Evolutionary conservation across 2,113 vertebrate species (phyloP), one percentile per base, ranked within the genome.

Genomic region (Mungos mungo): DNA sequence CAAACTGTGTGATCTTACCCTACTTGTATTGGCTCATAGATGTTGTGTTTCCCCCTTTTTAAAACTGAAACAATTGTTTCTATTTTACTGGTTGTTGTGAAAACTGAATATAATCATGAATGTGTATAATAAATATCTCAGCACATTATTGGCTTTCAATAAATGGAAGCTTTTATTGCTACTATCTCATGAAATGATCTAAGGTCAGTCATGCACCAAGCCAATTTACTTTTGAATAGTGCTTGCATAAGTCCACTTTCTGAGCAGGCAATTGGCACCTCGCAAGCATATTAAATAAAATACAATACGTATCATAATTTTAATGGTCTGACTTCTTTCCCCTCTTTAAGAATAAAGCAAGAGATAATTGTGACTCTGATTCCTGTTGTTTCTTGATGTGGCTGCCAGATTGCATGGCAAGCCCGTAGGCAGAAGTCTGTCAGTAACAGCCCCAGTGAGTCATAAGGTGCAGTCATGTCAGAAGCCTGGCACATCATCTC

Each of bases 241-340:
- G 33, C 50, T 95, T 96, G 60, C 21, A 11, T 76, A 85, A 92
- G 76, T 52, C 76, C 74, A 88, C 10, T 92, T 97, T 97, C 86
- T 31, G 15, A 96, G 65, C 74, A 9, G 23, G 29, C 79, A 93
- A 92, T 92, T 96, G 84, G 86, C 90, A 95, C 79, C 79, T n/a
- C 57, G 5, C 13, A 83, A 95, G n/a, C 80, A 47, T 87, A 80
- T 41, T 41, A 41, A 41, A 25, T 89, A 74, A 88, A 82, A 86
- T 50, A 65, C 11, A 66, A 33, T 19, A 66, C n/a, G 29, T 74
- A n/a, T 92, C 50, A 45, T 50, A 57, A 57, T 79, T 87, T 82
- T 95, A 93, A 91, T 88, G 69, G 74, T 90, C 82, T 96, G 57
- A 38, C 60, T 94, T 68, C 63, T 91, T 96, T 97, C 93, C 77